Base-by-base conservation (phyloP, 1,140 invertebrate genomes). In the Procambarus virginalis region DNA sequence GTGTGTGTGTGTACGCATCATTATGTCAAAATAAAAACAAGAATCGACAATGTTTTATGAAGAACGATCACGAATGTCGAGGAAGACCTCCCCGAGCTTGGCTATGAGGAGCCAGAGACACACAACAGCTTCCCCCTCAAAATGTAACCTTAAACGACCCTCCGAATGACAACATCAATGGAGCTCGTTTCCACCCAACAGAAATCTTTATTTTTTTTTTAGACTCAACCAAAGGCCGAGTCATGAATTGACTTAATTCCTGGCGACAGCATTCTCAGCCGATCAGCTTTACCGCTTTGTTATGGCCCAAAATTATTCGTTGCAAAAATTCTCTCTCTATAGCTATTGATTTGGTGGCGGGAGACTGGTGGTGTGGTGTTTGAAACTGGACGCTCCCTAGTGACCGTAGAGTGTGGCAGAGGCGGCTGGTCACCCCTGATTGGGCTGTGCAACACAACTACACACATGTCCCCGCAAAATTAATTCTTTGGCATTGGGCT, bases 221-320 rank as follows among this genome's bases (percentile, higher is more conserved):
- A 58, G 49, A 51, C 68, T 76, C 55, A 76, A 77, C 86, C 79
- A 88, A 88, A 88, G 86, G n/a, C n/a, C 77, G 86, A 88, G 86
- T 75, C 79, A n/a, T 81, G 79, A 88, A 88, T 82, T 88, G 86
- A 88, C 82, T 88, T 82, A 88, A 88, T 88, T 88, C 86, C 86
- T 88, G 79, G 55, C 86, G 86, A 88, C 86, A 79, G 86, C 86
- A 88, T 88, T 88, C 86, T n/a, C 79, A 46, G 49, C 17, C 86
- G 86, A 88, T 88, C 86, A 81, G 86, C 64, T 88, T 88, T 51
- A 73, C 78, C 64, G 86, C 70, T 88, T 88, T 88, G 86, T 81
- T 88, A 82, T 58, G 78, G 49, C 60, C 45, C 76, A 76, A 81
- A 88, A 88, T 73, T 22, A 82, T 84, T 76, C 49, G 83, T 84